phyloP scores from a whole-genome alignment of 2,797 vertebrate genomes.

The Gadopsis marmoratus region DNA sequence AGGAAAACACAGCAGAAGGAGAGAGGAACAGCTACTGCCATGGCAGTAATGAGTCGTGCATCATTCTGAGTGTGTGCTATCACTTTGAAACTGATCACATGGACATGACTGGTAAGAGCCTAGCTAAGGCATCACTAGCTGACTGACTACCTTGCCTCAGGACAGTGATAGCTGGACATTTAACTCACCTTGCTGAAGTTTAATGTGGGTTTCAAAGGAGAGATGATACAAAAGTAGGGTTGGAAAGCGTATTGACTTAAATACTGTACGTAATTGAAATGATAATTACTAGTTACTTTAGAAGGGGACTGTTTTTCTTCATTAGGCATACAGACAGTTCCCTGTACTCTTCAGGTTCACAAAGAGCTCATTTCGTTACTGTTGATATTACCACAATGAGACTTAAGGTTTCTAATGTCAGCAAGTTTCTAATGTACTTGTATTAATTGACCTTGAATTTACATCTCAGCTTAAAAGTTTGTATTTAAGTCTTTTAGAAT shows the following conservation, averaged over 20 bases:
- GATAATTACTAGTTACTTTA: constrained; percentile 15
- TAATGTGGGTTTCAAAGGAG: constrained; percentile 13
- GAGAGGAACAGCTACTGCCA: too few species aligned
- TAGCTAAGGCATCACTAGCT: constrained; percentile 15
- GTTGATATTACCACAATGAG: neutral
- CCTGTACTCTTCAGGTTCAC: neutral
- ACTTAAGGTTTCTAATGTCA: constrained; percentile 10
- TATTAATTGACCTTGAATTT: constrained; percentile 24
- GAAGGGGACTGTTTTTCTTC: neutral
- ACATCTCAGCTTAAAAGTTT: neutral
- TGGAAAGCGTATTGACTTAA: neutral
- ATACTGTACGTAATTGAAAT: neutral
- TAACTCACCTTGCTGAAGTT: constrained; percentile 41
- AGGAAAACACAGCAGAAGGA: too few species aligned
- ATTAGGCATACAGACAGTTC: neutral
- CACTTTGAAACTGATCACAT: constrained; percentile 45
- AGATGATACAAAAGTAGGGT: neutral
- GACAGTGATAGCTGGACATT: constrained; percentile 23
- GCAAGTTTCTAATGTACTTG: constrained; percentile 22
- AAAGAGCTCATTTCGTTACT: constrained; percentile 8
- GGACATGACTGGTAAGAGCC: constrained; percentile 23
- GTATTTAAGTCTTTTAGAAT: neutral
- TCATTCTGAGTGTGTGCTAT: constrained; percentile 39
- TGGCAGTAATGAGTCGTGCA: constrained; percentile 34
- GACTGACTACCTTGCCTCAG: constrained; percentile 19